phyloP scores from a whole-genome alignment of 2,888 invertebrate genomes.

The Melipona beecheii region DNA sequence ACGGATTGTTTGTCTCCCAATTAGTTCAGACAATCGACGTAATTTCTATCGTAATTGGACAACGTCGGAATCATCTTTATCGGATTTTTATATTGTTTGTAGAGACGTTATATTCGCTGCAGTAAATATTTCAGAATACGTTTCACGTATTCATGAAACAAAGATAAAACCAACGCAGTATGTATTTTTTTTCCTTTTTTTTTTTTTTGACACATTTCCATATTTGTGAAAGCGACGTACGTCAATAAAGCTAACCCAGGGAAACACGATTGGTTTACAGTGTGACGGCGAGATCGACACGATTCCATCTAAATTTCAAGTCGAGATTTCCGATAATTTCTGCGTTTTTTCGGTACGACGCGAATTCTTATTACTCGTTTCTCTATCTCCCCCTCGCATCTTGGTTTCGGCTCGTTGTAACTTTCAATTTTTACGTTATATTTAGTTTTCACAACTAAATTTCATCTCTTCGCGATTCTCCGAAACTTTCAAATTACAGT shows the following conservation, averaged over 20 bases:
- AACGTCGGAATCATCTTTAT: neutral
- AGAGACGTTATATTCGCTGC: no score
- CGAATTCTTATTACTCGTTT: neutral
- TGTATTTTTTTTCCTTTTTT: neutral
- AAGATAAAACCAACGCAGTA: conserved; percentile 14
- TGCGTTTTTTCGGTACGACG: no score
- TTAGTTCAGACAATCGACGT: no score
- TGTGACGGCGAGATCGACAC: neutral
- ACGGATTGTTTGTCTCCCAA: no score
- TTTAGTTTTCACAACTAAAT: neutral
- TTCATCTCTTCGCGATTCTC: neutral
- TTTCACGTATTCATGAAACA: neutral
- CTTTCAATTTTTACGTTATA: neutral
- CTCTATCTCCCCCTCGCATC: neutral
- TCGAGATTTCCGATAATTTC: conserved; percentile 9
- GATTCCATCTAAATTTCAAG: conserved; percentile 16
- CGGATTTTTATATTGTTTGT: neutral
- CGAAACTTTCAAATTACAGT: neutral
- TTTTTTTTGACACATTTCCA: conserved; percentile 6
- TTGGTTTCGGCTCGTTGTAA: no score
- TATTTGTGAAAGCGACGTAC: neutral
- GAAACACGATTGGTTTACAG: conserved; percentile 6
- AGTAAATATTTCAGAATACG: neutral
- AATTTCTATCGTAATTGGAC: neutral
- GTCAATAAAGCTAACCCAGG: conserved; percentile 13